These are phyloP conservation scores for Campylomormyrus numenius DNA, from an alignment of 2,113 vertebrate species.

Conservation along the genomic window DNA sequence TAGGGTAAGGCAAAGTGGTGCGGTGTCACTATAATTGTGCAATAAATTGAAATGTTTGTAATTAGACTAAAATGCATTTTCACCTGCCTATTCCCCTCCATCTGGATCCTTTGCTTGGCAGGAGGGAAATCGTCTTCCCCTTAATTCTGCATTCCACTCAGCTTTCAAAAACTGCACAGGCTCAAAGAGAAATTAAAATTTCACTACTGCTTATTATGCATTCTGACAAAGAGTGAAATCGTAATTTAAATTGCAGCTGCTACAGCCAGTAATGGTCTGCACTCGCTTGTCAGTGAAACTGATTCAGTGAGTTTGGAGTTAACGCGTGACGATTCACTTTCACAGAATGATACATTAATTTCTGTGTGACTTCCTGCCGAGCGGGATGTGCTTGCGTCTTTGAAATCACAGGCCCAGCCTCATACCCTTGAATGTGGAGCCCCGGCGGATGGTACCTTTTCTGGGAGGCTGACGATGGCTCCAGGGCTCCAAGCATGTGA, in stretches of 20 bases:
- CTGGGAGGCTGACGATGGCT: conserved; percentile 12
- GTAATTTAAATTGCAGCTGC: background rate
- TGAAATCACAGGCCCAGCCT: background rate
- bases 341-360: background rate
- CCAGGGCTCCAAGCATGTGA: background rate
- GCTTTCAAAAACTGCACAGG: background rate
- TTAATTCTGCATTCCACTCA: background rate
- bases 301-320: background rate
- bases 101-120: background rate
- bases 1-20: background rate
- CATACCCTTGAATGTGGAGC: background rate
- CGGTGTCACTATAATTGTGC: too few relatives aligned
- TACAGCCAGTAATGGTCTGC: background rate
- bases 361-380: background rate
- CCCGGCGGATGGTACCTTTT: conserved; percentile 22
- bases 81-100: background rate
- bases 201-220: background rate
- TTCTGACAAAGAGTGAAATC: background rate
- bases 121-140: background rate
- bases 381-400: background rate
- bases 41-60: background rate
- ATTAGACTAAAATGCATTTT: conserved; percentile 10
- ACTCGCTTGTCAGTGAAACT: background rate
- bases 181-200: background rate
- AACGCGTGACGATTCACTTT: background rate